Percentiles rank a stretch among this genome's conserved stretches.
phyloP scores from a whole-genome alignment of 2,888 invertebrate genomes.

The Andrena camellia region DNA sequence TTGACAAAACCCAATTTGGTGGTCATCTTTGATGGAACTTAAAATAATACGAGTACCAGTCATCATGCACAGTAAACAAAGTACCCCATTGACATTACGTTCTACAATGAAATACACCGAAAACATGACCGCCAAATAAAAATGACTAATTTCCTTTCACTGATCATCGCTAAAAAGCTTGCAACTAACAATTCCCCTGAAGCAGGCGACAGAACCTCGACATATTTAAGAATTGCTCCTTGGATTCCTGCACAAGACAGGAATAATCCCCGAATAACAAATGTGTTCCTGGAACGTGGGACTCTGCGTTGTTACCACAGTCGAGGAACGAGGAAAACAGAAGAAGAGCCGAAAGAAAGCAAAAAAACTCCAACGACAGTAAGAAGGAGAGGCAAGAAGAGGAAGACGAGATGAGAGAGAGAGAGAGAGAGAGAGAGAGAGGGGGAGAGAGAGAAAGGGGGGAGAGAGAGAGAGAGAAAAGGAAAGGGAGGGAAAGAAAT shows the following conservation, averaged over 20 bases:
- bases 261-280: constrained; percentile 14
- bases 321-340: neutral
- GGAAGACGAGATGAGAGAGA: neutral
- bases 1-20: too few relatives aligned
- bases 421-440: too few relatives aligned
- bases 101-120: too few relatives aligned
- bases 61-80: too few relatives aligned
- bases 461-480: too few relatives aligned
- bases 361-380: neutral
- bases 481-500: constrained; percentile 25
- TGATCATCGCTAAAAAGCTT: too few relatives aligned
- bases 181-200: neutral
- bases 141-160: too few relatives aligned
- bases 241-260: neutral
- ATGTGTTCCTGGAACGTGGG: neutral
- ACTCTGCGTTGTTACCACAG: constrained; percentile 1
- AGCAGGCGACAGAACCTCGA: neutral
- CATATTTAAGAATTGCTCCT: neutral
- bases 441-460: too few relatives aligned
- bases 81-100: too few relatives aligned
- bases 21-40: too few relatives aligned
- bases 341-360: constrained; percentile 14
- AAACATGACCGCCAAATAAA: too few relatives aligned
- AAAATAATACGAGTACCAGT: too few relatives aligned
- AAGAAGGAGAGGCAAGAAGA: neutral